Percentiles rank a stretch among this genome's conserved stretches.
phyloP scores from a whole-genome alignment of 2,888 invertebrate species.

The Encarsia formosa region DNA sequence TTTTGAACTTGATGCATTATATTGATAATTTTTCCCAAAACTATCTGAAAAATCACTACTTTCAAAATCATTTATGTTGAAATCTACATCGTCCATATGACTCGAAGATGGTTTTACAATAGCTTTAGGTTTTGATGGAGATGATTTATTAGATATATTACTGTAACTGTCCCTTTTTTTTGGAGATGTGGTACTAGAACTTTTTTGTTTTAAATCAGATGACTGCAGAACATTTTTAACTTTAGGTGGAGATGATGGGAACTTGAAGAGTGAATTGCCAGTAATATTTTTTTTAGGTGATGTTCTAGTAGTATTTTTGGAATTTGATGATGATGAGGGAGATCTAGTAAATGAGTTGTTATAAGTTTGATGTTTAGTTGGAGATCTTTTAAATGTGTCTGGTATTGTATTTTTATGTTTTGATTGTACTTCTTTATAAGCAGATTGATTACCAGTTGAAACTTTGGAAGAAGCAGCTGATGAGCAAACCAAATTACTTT shows the following conservation, averaged over 20 bases:
- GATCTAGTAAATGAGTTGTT: too few species aligned
- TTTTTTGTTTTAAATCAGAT: too few species aligned
- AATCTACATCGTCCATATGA: conserved; percentile 17
- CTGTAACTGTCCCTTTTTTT: too few species aligned
- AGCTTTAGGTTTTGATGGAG: not conserved
- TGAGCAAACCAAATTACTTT: not conserved
- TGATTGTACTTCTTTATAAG: not conserved
- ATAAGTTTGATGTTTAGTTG: conserved; percentile 3
- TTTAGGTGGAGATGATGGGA: too few species aligned
- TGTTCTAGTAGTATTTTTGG: not conserved
- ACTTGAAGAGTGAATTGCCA: too few species aligned
- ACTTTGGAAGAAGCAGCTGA: too few species aligned
- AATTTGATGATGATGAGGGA: too few species aligned
- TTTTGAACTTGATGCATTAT: not conserved
- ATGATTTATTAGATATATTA: conserved; percentile 4
- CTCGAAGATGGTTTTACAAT: not conserved
- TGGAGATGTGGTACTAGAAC: too few species aligned
- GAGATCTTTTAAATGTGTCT: not conserved
- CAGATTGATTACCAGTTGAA: too few species aligned
- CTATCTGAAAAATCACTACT: conserved; percentile 14
- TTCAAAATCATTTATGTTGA: conserved; percentile 15
- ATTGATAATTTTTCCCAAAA: conserved; percentile 4
- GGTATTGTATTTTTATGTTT: not conserved
- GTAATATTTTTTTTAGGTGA: too few species aligned
- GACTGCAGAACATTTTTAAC: too few species aligned